Percentiles rank a stretch among this genome's conserved stretches.
Conservation (phyloP, 2,888 invertebrate genomes). For the Folsomia manolachei region DNA sequence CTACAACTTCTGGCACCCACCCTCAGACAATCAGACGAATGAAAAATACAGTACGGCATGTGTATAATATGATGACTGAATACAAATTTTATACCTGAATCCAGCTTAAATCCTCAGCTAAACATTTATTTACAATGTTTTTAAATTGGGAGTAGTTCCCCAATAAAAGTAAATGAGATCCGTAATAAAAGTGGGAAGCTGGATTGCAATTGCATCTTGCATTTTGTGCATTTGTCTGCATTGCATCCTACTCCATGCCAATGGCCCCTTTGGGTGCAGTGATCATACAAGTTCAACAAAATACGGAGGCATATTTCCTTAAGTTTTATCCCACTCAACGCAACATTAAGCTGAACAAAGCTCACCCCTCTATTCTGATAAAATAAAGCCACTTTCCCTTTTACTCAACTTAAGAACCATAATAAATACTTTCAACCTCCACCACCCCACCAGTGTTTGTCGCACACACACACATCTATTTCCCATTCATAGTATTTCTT, state of each 20-base stretch:
- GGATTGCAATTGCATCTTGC: background rate
- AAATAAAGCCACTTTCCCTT: background rate
- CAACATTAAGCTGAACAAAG: background rate
- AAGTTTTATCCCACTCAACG: background rate
- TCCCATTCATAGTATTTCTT: background rate
- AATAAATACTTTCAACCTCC: background rate
- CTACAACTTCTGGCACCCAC: too few relatives aligned
- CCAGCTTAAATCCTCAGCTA: too few relatives aligned
- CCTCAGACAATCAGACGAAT: too few relatives aligned
- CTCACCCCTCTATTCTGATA: too few relatives aligned
- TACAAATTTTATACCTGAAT: too few relatives aligned
- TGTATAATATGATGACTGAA: too few relatives aligned
- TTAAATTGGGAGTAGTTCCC: conserved; percentile 3
- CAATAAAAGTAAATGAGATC: background rate
- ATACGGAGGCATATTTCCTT: background rate
- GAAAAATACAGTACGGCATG: too few relatives aligned
- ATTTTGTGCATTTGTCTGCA: background rate
- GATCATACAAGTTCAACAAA: background rate
- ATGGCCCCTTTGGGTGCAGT: background rate
- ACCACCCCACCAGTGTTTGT: background rate
- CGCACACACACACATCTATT: background rate
- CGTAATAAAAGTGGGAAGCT: too few relatives aligned
- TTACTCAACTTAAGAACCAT: background rate
- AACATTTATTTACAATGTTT: background rate
- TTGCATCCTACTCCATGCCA: background rate